Percentiles rank a stretch among this genome's conserved stretches.
phyloP scores from a whole-genome alignment of 2,113 vertebrate genomes.

The Gnathonemus echidnorhynchus region DNA sequence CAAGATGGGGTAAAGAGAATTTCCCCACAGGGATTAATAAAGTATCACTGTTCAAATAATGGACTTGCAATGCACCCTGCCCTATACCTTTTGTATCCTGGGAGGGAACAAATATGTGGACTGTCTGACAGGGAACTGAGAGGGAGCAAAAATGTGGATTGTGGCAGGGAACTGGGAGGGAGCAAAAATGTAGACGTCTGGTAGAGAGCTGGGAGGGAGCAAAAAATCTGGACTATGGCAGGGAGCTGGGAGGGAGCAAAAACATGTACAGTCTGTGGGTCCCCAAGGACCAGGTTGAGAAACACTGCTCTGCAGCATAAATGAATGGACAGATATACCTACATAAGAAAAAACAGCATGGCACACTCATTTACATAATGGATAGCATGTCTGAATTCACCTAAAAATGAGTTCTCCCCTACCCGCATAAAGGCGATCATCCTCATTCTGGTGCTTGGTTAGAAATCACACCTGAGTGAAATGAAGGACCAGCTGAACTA shows the following conservation, averaged over 20 bases:
- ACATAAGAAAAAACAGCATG: background rate
- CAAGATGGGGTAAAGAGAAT: background rate
- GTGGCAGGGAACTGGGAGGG: no score
- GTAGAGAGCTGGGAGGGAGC: no score
- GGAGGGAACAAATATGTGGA: background rate
- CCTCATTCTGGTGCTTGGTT: background rate
- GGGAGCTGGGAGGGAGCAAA: background rate
- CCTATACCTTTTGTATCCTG: background rate
- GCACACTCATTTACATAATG: background rate
- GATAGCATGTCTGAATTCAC: background rate
- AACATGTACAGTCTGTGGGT: background rate
- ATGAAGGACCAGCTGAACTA: background rate
- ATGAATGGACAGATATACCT: background rate
- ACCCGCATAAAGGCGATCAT: background rate
- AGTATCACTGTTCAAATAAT: background rate
- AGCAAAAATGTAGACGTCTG: no score
- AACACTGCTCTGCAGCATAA: background rate
- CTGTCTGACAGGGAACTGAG: background rate
- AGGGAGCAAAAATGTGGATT: background rate
- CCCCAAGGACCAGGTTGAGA: background rate
- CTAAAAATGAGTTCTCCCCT: background rate
- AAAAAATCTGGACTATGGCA: no score
- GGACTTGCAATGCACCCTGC: background rate
- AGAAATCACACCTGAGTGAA: background rate
- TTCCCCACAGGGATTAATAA: background rate